Evolutionary conservation across 2,113 vertebrate species (phyloP), one percentile per base, ranked within the genome.

Genomic region (Malaclemys terrapin): DNA sequence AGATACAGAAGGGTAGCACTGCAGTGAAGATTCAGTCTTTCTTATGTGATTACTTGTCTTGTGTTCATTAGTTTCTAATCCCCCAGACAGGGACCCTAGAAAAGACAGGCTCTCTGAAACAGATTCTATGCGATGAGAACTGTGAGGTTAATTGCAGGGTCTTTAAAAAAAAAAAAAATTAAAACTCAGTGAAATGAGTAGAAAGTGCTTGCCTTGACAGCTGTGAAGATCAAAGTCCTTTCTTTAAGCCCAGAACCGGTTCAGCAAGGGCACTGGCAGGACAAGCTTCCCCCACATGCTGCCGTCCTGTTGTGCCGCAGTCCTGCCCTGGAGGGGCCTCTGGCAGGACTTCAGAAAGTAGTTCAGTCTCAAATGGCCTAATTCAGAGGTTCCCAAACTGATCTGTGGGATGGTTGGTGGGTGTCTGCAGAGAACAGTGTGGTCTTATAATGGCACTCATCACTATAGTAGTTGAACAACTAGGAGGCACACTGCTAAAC

Each of bases 201-300:
- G 79, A 94, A 96, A 57, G 52, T 53, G 85, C 52, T 85, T 94
- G 86, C 83, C 80, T 35, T 94, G 87, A 53, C 49, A 69, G 75
- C 56, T 10, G 53, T 54, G 72, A 72, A 54, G 62, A 87, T 45
- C 20, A 31, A 79, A 88, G 24, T 52, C 80, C 10, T 0, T n/a
- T 65, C 31, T 65, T 65, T 65, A 35, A n/a, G 31, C 65, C 78
- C 38, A 62, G n/a, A 84, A 84, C 80, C 53, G 16, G 56, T 84
- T 88, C 31, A 54, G 38, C 45, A 79, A 78, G 75, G 22, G 69
- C 45, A 79, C 42, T 79, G 11, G 38, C 89, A 96, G 84, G 78
- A 5, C 0, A 0, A 78, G 45, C n/a, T 94, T 94, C 69, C 75
- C 72, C 42, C 27, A 19, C 84, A 76, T 31, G 3, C 1, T 0